Evolutionary conservation across 2,797 vertebrate genomes (phyloP).

Genomic region (Chelmon rostratus): DNA sequence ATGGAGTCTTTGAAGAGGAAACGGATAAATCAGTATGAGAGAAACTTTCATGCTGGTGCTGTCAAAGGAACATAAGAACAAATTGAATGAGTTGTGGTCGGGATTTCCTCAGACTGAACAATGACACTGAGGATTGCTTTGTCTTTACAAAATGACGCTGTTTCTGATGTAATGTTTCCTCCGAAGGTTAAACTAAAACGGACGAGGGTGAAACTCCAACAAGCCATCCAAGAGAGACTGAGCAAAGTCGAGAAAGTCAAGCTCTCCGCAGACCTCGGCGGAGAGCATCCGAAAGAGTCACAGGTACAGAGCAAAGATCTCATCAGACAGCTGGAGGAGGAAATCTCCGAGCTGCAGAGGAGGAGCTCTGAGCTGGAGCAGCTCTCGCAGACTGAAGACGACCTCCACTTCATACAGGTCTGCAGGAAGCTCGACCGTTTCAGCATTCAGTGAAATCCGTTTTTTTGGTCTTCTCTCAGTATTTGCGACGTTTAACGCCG

Average conservation of each 20-base stretch:
- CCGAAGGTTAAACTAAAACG: conserved; percentile 61
- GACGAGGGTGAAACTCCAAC: conserved; percentile 54
- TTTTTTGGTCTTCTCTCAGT: not conserved
- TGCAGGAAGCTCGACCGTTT: not conserved
- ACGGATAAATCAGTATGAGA: not conserved
- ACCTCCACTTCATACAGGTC: conserved; percentile 75
- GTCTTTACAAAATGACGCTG: not conserved
- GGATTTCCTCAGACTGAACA: not conserved
- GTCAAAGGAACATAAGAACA: not conserved
- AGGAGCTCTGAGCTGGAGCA: conserved; percentile 57
- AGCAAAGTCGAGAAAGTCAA: conserved; percentile 40
- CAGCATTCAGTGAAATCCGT: not conserved
- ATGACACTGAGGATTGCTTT: not conserved
- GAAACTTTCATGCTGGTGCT: not conserved
- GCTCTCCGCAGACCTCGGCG: not conserved
- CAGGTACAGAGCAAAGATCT: conserved; percentile 23
- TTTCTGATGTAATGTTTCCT: not conserved
- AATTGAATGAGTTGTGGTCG: not conserved
- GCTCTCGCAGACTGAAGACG: conserved; percentile 60
- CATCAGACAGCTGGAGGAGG: conserved; percentile 59
- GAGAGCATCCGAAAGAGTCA: conserved; percentile 7
- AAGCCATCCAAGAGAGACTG: conserved; percentile 55
- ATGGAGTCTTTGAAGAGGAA: not conserved
- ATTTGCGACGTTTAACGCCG: not conserved
- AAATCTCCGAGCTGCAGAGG: conserved; percentile 63